phyloP scores from a whole-genome alignment of 2,797 vertebrate genomes.

The Huso huso region DNA sequence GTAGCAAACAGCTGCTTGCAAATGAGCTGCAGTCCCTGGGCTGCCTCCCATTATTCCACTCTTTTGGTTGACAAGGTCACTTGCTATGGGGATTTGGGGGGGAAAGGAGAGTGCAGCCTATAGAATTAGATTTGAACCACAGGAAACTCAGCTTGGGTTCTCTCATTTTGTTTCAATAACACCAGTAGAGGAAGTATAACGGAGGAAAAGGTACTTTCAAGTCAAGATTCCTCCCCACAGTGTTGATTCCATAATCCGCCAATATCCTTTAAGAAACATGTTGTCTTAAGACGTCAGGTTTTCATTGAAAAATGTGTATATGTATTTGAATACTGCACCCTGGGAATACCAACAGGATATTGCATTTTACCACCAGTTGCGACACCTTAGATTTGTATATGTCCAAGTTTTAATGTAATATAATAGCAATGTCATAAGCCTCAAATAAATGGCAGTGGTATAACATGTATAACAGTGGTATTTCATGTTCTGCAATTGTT shows the following conservation, averaged over 20 bases:
- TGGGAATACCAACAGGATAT: slow-evolving; percentile 26
- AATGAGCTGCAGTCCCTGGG: slow-evolving; percentile 71
- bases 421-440: no score
- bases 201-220: slow-evolving; percentile 62
- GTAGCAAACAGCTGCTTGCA: slow-evolving; percentile 81
- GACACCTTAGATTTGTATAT: no score
- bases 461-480: no score
- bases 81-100: slow-evolving; percentile 76
- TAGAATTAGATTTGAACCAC: slow-evolving; percentile 67
- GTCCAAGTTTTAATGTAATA: no score
- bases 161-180: slow-evolving; percentile 52
- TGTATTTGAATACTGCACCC: slow-evolving; percentile 29
- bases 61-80: slow-evolving; percentile 76
- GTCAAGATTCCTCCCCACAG: slow-evolving; percentile 61
- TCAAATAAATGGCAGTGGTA: no score
- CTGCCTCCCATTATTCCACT: slow-evolving; percentile 71
- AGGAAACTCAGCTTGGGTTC: slow-evolving; percentile 71
- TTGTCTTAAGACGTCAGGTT: slow-evolving; percentile 63
- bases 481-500: no score
- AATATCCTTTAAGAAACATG: slow-evolving; percentile 65
- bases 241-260: slow-evolving; percentile 67
- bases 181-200: slow-evolving; percentile 56
- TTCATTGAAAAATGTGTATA: slow-evolving; percentile 36
- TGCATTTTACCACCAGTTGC: slow-evolving; percentile 6
- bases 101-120: slow-evolving; percentile 64